Percentiles rank a stretch among this genome's conserved stretches.
These are phyloP conservation scores for Spheniscus mendiculus DNA, from an alignment of 2,113 vertebrate species.

Conservation along the genomic window DNA sequence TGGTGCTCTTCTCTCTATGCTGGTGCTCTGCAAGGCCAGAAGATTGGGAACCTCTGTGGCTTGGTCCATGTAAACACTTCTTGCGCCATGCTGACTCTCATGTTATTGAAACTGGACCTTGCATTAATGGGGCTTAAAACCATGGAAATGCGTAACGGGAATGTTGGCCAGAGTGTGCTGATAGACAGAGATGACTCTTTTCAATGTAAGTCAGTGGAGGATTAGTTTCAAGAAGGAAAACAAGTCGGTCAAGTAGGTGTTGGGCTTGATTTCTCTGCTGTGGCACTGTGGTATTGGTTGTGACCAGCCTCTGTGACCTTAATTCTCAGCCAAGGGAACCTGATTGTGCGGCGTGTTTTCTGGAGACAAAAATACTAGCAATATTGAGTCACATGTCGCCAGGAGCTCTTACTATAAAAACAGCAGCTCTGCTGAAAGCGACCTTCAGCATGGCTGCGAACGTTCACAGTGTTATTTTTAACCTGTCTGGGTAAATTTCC, in stretches of 20 bases:
- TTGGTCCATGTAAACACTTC: accelerated
- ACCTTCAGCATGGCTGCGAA: conserved; percentile 23
- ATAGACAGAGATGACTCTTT: not conserved
- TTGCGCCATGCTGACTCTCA: accelerated
- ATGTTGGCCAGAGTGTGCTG: not conserved
- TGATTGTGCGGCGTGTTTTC: not conserved
- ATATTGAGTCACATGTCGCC: accelerated
- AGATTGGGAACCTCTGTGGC: not conserved
- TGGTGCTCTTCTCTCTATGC: not conserved
- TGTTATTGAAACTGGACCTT: not conserved
- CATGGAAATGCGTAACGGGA: accelerated
- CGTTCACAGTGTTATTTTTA: conserved; percentile 19
- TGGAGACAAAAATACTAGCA: not conserved
- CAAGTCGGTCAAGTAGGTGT: not conserved
- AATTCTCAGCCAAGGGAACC: not conserved
- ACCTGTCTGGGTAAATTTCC: conserved; percentile 51
- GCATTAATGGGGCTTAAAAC: not conserved
- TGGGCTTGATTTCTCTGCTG: not conserved
- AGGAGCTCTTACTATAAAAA: not conserved
- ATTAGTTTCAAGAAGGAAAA: not conserved
- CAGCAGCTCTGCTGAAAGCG: not conserved
- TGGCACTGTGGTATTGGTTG: not conserved
- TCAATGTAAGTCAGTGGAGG: not conserved
- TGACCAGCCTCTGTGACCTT: not conserved
- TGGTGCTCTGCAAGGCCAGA: not conserved